Conservation (phyloP, 1,140 invertebrate genomes). For the Neodiprion pinetum region DNA sequence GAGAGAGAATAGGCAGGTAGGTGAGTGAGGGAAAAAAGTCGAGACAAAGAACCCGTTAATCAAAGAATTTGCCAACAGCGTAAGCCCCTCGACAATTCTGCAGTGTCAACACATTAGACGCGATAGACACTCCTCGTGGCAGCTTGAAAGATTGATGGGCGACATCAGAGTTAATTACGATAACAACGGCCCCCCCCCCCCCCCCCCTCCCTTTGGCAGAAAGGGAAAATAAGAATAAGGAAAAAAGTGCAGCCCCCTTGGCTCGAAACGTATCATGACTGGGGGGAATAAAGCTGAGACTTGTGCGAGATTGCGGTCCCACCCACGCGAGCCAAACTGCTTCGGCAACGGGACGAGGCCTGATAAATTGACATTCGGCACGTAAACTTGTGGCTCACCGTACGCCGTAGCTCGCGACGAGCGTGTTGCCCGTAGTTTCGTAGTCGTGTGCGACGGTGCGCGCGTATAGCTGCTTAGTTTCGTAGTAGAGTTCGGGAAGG, state of each 20-base stretch:
- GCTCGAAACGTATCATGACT: not conserved
- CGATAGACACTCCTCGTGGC: not conserved
- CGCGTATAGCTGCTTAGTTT: not conserved
- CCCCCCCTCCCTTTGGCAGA: not conserved
- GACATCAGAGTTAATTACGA: not conserved
- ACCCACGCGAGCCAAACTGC: conserved; percentile 1
- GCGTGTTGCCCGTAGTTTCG: not conserved
- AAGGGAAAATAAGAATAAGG: not conserved
- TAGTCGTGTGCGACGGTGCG: not conserved
- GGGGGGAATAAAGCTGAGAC: not conserved
- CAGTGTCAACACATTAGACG: not conserved
- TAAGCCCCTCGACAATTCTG: not conserved
- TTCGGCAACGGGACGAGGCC: not conserved
- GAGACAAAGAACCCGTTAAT: not conserved
- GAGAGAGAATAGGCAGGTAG: too few species aligned
- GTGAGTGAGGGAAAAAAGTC: not conserved
- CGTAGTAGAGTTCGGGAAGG: not conserved
- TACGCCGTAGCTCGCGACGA: not conserved
- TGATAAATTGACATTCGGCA: conserved; percentile 7
- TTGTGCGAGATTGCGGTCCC: not conserved
- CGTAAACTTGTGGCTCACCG: not conserved
- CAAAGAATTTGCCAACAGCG: not conserved
- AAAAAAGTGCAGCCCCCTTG: not conserved
- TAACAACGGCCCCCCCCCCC: not conserved
- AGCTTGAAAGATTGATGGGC: not conserved